Evolutionary conservation across 53 echinoderm and acorn worm species (phyloP).

Genomic region (Antedon mediterranea): DNA sequence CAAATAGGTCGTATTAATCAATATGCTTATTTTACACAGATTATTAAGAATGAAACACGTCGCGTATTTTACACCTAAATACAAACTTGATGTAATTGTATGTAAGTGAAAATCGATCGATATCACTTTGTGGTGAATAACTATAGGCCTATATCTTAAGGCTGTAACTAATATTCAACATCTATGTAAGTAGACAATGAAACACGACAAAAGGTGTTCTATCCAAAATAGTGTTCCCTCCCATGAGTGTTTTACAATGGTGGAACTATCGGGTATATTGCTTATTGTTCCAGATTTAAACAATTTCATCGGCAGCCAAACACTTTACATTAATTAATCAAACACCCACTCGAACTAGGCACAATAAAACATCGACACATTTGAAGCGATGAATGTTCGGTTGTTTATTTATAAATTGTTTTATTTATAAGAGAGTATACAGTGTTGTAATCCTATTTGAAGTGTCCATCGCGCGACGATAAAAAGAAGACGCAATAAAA

Average conservation of each 20-base stretch:
- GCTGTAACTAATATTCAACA: background rate
- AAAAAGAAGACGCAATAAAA: background rate
- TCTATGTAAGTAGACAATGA: background rate
- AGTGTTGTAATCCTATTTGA: no score
- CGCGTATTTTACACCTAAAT: background rate
- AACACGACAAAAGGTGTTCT: background rate
- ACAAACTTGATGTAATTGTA: background rate
- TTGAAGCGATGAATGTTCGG: no score
- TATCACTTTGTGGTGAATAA: background rate
- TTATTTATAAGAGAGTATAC: no score
- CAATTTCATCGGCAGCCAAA: no score
- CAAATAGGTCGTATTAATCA: background rate
- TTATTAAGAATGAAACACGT: background rate
- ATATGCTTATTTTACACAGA: background rate
- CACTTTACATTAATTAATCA: no score
- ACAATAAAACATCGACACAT: no score
- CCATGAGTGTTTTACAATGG: background rate
- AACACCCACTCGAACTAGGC: no score
- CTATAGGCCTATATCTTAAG: background rate
- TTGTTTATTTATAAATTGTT: no score
- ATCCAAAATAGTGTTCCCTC: background rate
- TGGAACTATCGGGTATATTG: no score
- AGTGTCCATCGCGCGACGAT: background rate
- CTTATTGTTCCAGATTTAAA: no score
- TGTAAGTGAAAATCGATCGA: background rate